Percentiles rank a stretch among this genome's conserved stretches.
Conservation (phyloP, 2,113 vertebrate genomes). For the Dascyllus trimaculatus region DNA sequence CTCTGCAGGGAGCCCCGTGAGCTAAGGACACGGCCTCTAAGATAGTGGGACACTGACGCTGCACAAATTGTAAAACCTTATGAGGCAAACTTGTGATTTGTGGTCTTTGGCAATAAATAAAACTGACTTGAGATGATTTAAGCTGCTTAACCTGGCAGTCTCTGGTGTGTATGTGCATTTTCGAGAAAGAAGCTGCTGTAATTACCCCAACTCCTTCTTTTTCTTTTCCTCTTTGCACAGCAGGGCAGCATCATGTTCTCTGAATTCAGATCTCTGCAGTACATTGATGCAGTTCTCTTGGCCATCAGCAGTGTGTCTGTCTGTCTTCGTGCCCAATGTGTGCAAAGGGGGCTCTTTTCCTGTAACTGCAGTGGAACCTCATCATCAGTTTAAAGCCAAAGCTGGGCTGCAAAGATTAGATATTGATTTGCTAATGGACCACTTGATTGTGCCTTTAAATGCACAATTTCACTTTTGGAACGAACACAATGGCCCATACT, state of each 20-base stretch:
- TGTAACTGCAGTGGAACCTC: not conserved
- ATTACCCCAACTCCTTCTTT: constrained; percentile 18
- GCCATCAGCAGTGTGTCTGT: constrained; percentile 16
- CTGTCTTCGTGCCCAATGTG: not conserved
- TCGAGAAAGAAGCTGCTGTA: constrained; percentile 8
- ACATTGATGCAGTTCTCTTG: constrained; percentile 18
- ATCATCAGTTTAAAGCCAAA: not conserved
- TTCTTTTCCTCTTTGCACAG: constrained; percentile 10
- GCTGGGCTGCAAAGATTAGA: constrained; percentile 32
- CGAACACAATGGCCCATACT: constrained; percentile 1
- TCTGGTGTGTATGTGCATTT: not conserved
- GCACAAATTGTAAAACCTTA: constrained; percentile 7
- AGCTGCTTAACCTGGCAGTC: constrained; percentile 16
- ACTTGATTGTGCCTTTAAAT: constrained; percentile 32
- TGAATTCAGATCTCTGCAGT: constrained; percentile 1
- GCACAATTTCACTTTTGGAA: not conserved
- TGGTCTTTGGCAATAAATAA: constrained; percentile 19
- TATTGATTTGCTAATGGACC: constrained; percentile 43
- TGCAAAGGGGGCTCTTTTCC: constrained; percentile 7
- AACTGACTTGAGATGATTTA: constrained; percentile 18
- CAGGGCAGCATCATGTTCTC: constrained; percentile 17
- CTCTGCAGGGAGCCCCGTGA: constrained; percentile 59
- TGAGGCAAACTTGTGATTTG: not conserved
- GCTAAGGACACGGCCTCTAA: not conserved
- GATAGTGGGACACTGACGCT: not conserved